These are phyloP conservation scores for Cuniculus paca DNA, from an alignment of 2,797 vertebrate species.

Conservation along the genomic window DNA sequence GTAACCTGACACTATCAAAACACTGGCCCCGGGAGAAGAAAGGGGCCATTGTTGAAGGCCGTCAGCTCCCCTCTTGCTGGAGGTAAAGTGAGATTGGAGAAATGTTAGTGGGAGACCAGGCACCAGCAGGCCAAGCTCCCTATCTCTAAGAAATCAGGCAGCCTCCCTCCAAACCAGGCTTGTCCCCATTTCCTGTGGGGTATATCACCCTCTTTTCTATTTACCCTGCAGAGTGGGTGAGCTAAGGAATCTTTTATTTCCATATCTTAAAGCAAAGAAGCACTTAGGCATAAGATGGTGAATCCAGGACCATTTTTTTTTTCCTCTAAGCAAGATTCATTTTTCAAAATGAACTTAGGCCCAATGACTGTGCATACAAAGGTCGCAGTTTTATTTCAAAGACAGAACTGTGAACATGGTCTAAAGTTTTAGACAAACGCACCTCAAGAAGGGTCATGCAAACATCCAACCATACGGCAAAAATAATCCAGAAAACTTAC, in stretches of 20 bases:
- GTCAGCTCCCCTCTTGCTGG: constrained; percentile 80
- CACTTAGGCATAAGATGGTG: not conserved
- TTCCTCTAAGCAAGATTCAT: rapidly evolving
- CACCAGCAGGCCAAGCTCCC: not conserved
- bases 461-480: not conserved
- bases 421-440: not conserved
- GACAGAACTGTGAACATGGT: not conserved
- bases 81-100: constrained; percentile 77
- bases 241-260: not conserved
- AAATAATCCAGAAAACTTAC: not conserved
- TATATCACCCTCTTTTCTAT: not conserved
- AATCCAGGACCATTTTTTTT: not conserved
- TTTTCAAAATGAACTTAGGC: not conserved
- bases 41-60: constrained; percentile 90
- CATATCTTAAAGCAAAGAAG: not conserved
- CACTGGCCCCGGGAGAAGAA: constrained; percentile 90
- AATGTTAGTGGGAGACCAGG: constrained; percentile 54
- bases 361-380: rapidly evolving
- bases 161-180: not conserved
- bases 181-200: not conserved
- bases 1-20: constrained; percentile 95
- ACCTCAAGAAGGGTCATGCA: not conserved
- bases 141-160: constrained; percentile 2
- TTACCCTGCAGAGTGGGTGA: rapidly evolving
- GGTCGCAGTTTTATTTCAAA: not conserved